Evolutionary conservation across 2,888 invertebrate species (phyloP).

Genomic region (Anodontia alba): DNA sequence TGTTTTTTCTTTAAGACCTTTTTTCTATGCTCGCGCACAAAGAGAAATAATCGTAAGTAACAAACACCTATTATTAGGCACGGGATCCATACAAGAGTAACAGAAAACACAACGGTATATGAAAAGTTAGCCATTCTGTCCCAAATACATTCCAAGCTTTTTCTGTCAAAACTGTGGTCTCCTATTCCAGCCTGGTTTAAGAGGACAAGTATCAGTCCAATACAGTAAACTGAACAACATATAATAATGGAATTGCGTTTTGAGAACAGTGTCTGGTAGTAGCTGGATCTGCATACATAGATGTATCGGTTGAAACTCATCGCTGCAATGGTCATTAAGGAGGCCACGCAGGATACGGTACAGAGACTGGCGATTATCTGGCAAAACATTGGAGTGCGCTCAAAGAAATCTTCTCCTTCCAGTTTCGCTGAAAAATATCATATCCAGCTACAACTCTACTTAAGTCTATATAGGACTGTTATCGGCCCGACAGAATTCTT

Average conservation of each 20-base stretch:
- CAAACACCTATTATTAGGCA: constrained; percentile 62
- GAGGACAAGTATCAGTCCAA: constrained; percentile 65
- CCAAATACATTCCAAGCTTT: constrained; percentile 75
- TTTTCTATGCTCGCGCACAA: constrained; percentile 44
- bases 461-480: no score
- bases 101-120: constrained; percentile 72
- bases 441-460: no score
- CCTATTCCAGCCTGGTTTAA: constrained; percentile 69
- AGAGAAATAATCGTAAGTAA: constrained; percentile 64
- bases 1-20: neutral
- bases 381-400: constrained; percentile 66
- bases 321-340: constrained; percentile 71
- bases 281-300: constrained; percentile 63
- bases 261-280: constrained; percentile 65
- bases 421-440: constrained; percentile 67
- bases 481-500: no score
- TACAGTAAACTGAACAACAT: constrained; percentile 62
- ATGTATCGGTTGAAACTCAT: constrained; percentile 76
- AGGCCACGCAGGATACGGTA: constrained; percentile 73
- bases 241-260: constrained; percentile 57
- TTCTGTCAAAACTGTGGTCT: constrained; percentile 70
- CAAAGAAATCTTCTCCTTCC: constrained; percentile 70
- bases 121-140: constrained; percentile 69
- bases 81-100: constrained; percentile 71
- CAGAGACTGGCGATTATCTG: constrained; percentile 69